Evolutionary conservation across 2,888 invertebrate species (phyloP), one percentile per base, ranked within the genome.

Genomic region (Brachycybe producta): DNA sequence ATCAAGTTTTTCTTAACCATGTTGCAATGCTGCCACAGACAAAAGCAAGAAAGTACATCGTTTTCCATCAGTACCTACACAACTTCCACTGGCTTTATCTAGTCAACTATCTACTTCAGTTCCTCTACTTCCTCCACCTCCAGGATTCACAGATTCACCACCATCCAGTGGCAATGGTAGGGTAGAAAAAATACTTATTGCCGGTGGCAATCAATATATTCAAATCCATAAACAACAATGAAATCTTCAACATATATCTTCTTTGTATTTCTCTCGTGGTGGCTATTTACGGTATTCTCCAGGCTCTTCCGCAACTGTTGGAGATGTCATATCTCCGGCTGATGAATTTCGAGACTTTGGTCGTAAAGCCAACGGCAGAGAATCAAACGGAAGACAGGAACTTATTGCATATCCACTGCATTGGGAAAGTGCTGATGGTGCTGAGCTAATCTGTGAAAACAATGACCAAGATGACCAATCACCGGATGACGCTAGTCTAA

Each of bases 91-190:
- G 36, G 38, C 36, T 24, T 36, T 46, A 38, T 28, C 27, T 24
- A 15, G 36, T 26, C 46, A 48, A 35, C 32, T 36, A 30, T 48
- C 49, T 19, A 28, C 38, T 15, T 48, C 49, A 28, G 49, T 36
- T 48, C 49, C 43, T 17, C 35, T 50, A 30, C 38, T 50, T 19
- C 50, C 50, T 26, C 50, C 50, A 5, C 50, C 50, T 17, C 50
- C 50, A 19, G 50, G 44, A 19, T 50, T 50, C 34, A 27, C 36
- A 24, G 36, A 47, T 27, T 47, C 47, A 15, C 47, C 47, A 23
- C 47, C 47, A 4, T 7, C 36, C 19, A 26, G 36, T 38, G 30
- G 24, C 21, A n/a, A 23, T n/a, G 15, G 13, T 24, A 38, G 36
- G n/a, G n/a, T n/a, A n/a, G n/a, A n/a, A n/a, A n/a, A n/a, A n/a